Evolutionary conservation across 2,888 invertebrate species (phyloP).

Genomic region (Ecliptopera silaceata): DNA sequence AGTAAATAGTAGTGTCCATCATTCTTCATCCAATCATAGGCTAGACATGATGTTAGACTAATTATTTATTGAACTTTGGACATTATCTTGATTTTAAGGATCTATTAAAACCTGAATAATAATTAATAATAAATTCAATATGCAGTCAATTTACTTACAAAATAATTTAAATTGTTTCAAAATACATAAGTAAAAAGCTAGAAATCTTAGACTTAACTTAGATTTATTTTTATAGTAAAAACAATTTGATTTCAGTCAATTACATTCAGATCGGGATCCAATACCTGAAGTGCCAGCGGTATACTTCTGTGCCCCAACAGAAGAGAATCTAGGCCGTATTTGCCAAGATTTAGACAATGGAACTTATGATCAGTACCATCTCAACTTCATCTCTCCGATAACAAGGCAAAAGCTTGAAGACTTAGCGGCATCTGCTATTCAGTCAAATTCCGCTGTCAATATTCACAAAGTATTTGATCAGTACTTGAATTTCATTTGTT

Average conservation of each 20-base stretch:
- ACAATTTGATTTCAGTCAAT: constrained; percentile 81
- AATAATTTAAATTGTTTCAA: no score
- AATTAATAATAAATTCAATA: no score
- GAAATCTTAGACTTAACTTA: no score
- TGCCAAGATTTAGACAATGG: constrained; percentile 94
- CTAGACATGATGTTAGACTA: no score
- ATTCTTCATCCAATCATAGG: no score
- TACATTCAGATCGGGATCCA: constrained; percentile 94
- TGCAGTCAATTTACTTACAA: no score
- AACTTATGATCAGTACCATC: constrained; percentile 96
- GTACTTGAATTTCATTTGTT: constrained; percentile 98
- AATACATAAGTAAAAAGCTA: no score
- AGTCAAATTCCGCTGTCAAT: constrained; percentile 94
- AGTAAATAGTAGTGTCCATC: no score
- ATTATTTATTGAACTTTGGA: no score
- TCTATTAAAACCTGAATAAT: no score
- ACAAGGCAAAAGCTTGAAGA: constrained; percentile 97
- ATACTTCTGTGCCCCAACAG: constrained; percentile 98
- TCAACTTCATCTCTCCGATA: constrained; percentile 98
- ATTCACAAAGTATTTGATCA: constrained; percentile 99
- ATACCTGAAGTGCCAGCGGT: constrained; percentile 99
- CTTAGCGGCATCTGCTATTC: constrained; percentile 95
- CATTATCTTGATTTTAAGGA: no score
- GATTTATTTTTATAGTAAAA: neutral
- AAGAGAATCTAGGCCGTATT: constrained; percentile 97